Base-by-base conservation (phyloP, 2,888 invertebrate species). In the Tenthredo notha region DNA sequence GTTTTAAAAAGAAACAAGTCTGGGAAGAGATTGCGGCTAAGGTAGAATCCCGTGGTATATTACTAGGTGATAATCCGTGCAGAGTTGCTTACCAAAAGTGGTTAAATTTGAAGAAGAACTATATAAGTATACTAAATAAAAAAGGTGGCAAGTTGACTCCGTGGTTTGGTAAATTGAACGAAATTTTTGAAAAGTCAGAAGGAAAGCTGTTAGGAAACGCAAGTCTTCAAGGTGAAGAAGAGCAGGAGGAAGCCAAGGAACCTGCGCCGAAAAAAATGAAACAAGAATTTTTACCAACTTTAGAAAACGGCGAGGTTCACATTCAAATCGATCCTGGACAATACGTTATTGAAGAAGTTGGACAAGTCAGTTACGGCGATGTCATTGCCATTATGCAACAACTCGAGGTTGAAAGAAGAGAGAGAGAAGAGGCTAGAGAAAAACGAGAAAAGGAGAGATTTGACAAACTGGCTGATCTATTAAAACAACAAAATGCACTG, bases 1-100 rank as follows among this genome's bases (percentile, higher is more conserved):
- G 70, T 83, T 83, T 83, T 29, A 83, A 83, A n/a, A 83, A 83
- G 83, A 83, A 67, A 29, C 83, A 61, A 25, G 83, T 83, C 67
- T 83, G 83, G 83, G 83, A 83, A 18, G 67, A 83, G 40, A 83
- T 83, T 50, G 83, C 83, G 50, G 10, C 67, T 2, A 83, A 70
- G 67, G 29, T 83, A 67, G 67, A 65, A 83, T 43, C 83, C 25
- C 83, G 47, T 9, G 83, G 83, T 7, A 70, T 83, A 47, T 29
- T 83, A 67, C 29, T 83, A 7, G 83, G 83, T 5, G 83, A 83
- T 25, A 83, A 83, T 47, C 83, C 83, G 15, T 83, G 83, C 47
- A 70, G 47, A 70, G 67, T 83, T 33, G 83, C 83, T n/a, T 83
- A 83, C 50, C 83, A 83, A 7, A 83, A 83, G 83, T 83, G 83